phyloP scores from a whole-genome alignment of 2,113 vertebrate species.

The Oreocharis arfaki region DNA sequence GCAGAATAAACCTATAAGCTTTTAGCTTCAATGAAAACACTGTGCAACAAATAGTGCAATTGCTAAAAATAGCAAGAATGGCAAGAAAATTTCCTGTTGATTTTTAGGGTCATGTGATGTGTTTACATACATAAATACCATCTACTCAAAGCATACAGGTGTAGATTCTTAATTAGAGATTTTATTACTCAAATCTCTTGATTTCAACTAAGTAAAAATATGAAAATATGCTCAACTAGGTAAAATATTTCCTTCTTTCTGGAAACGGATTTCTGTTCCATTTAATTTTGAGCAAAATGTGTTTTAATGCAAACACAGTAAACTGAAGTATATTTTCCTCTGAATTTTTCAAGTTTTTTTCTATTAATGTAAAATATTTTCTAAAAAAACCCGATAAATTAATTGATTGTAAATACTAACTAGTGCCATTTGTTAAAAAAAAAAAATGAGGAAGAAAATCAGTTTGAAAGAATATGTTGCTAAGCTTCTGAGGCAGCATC shows the following conservation, averaged over 20 bases:
- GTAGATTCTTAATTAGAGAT: neutral
- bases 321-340: accelerated
- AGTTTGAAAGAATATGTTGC: neutral
- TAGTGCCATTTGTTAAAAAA: neutral
- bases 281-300: neutral
- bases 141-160: neutral
- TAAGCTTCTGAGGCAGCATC: neutral
- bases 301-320: neutral
- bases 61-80: neutral
- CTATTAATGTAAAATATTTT: neutral
- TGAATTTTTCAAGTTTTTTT: neutral
- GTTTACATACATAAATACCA: neutral
- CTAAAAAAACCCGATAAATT: neutral
- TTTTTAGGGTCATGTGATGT: neutral
- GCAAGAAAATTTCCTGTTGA: neutral
- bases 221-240: neutral
- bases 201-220: neutral
- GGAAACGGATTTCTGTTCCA: accelerated
- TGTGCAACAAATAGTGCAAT: accelerated
- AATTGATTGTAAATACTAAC: neutral
- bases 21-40: neutral
- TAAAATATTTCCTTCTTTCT: neutral
- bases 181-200: neutral
- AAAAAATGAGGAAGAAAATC: accelerated
- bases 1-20: neutral